Conservation (phyloP, 1,140 invertebrate species). For the Stenopsyche tienmushanensis region DNA sequence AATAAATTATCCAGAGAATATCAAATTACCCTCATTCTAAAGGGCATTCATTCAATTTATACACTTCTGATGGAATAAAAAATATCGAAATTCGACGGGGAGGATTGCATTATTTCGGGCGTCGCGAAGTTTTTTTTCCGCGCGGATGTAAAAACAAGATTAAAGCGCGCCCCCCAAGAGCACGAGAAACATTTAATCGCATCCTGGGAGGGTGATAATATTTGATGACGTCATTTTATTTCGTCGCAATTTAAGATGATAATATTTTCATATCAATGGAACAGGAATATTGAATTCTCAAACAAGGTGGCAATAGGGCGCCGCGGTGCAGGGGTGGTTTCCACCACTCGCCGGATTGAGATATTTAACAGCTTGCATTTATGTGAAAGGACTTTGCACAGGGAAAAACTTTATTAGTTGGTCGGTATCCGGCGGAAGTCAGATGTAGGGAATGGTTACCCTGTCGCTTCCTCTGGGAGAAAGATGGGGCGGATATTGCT, state of each 20-base stretch:
- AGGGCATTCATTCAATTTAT: too few species aligned
- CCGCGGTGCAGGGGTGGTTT: too few species aligned
- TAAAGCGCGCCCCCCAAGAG: conserved; percentile 27
- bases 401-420: conserved; percentile 38
- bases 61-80: too few species aligned
- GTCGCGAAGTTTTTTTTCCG: too few species aligned
- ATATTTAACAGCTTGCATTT: conserved; percentile 42
- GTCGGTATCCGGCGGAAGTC: conserved; percentile 22
- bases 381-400: conserved; percentile 18
- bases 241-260: conserved; percentile 35
- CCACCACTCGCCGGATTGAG: conserved; percentile 29
- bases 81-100: too few species aligned
- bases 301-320: conserved; percentile 1
- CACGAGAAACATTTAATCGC: conserved; percentile 28
- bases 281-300: conserved; percentile 38
- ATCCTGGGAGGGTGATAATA: conserved; percentile 33
- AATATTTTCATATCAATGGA: conserved; percentile 36
- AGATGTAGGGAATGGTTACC: conserved; percentile 33
- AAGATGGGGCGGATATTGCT: conserved; percentile 31
- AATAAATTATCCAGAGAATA: not conserved
- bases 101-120: too few species aligned
- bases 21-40: too few species aligned
- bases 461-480: conserved; percentile 20
- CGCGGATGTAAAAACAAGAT: conserved; percentile 27
- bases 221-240: conserved; percentile 34